phyloP scores from a whole-genome alignment of 1,140 invertebrate genomes.

The Hermetia illucens region DNA sequence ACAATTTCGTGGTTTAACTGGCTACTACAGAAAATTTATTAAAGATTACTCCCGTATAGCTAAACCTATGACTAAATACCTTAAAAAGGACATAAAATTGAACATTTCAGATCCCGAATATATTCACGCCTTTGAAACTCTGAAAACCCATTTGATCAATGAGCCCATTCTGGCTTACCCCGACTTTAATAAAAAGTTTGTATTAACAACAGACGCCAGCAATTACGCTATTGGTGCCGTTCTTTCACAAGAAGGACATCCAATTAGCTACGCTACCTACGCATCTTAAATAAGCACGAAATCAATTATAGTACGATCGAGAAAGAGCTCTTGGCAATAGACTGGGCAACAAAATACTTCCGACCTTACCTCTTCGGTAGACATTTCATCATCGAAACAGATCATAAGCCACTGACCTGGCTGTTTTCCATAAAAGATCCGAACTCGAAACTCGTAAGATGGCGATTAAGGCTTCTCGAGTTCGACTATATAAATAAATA shows the following conservation, averaged over 20 bases:
- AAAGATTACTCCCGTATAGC: slow-evolving; percentile 13
- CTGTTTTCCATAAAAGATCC: too few relatives aligned
- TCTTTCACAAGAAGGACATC: slow-evolving; percentile 19
- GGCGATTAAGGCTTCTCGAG: too few relatives aligned
- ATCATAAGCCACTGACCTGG: too few relatives aligned
- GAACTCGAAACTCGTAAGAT: too few relatives aligned
- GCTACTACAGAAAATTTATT: slow-evolving; percentile 12
- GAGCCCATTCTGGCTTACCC: slow-evolving; percentile 22
- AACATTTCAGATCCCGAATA: slow-evolving; percentile 11
- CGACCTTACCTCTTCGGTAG: too few relatives aligned
- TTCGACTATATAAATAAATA: too few relatives aligned
- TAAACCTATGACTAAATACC: slow-evolving; percentile 10
- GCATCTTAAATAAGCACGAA: slow-evolving; percentile 29
- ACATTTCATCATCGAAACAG: too few relatives aligned
- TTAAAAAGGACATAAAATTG: neutral
- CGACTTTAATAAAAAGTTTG: slow-evolving; percentile 20
- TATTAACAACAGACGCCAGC: slow-evolving; percentile 18
- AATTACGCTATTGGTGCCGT: slow-evolving; percentile 14
- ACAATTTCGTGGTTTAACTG: slow-evolving; percentile 14
- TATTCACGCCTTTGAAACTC: slow-evolving; percentile 13
- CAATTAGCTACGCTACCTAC: slow-evolving; percentile 26
- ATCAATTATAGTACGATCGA: too few relatives aligned
- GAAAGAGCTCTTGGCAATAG: too few relatives aligned
- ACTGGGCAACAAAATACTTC: too few relatives aligned
- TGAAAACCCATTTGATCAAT: slow-evolving; percentile 23